These are phyloP conservation scores for Caenorhabditis zanzibari DNA, from an alignment of 2,888 invertebrate genomes.

Conservation along the genomic window DNA sequence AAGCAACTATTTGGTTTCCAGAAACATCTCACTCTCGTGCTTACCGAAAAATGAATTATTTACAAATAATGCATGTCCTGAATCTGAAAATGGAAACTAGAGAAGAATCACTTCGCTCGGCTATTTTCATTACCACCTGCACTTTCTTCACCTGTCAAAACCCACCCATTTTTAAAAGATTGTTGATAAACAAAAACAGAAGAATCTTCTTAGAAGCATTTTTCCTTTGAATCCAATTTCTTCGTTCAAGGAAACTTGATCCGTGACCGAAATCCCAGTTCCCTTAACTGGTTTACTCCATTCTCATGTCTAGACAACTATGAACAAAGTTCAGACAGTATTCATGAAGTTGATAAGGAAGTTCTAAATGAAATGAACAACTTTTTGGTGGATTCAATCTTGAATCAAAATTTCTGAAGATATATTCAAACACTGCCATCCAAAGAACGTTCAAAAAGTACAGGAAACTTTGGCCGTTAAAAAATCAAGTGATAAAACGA, in stretches of 20 bases:
- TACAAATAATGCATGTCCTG: constrained; percentile 14
- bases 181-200: constrained; percentile 11
- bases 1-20: constrained; percentile 45
- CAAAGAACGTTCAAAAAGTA: constrained; percentile 29
- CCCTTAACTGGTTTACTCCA: constrained; percentile 5
- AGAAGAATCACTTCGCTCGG: neutral
- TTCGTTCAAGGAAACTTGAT: neutral
- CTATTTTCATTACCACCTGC: constrained; percentile 28
- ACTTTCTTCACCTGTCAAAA: constrained; percentile 12
- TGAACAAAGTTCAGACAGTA: neutral
- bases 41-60: constrained; percentile 37
- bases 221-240: neutral
- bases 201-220: neutral
- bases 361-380: neutral
- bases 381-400: neutral
- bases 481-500: constrained; percentile 22
- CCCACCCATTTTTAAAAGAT: constrained; percentile 12
- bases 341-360: neutral
- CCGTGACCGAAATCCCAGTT: neutral
- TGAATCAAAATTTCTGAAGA: too few species aligned
- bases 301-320: constrained; percentile 5
- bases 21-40: constrained; percentile 38
- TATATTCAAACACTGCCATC: too few species aligned
- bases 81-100: constrained; percentile 16
- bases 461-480: constrained; percentile 25